Base-by-base conservation (phyloP, 2,113 vertebrate genomes). In the Myxocyprinus asiaticus region DNA sequence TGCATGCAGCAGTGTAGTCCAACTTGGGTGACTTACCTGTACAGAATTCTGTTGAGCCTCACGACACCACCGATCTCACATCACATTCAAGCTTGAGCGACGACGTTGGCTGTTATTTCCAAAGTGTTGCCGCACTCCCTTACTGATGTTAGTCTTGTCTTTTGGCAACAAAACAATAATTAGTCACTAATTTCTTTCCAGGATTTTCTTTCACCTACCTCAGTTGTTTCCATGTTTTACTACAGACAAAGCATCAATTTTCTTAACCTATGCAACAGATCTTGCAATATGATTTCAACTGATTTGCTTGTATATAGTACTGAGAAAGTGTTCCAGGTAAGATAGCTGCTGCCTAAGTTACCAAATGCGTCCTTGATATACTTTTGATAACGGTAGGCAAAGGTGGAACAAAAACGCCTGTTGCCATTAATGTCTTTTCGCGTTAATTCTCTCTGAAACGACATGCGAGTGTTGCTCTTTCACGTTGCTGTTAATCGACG, bases 401-500 rank as follows among this genome's bases (percentile, higher is more conserved):
- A 70, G 22, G 69, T 50, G 14, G 11, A 55, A 11, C 22, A 14
- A 33, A 76, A 76, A 62, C 17, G 59, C 55, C 67, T 67, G 81
- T 50, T 62, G 74, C 82, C 44, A 83, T 87, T 33, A 33, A 33
- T 33, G 22, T 33, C 22, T 33, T 64, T 7, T 66, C 62, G 14
- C 15, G 55, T 58, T 9, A 9, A 53, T 61, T 53, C 48, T 73
- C 44, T 9, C 10, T 43, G 12, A 65, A 62, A 50, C 67, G 44
- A 67, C 48, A 58, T 8, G 17, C 75, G 11, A 45, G 55, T 69
- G 55, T 65, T 78, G 64, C 65, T 80, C 81, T 65, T 75, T 67
- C 64, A 73, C 74, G 78, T 78, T 72, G 68, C 48, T 51, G 70
- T 64, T 15, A 45, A 65, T 83, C 76, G 82, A 82, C 78, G 80